A percentile compares a stretch with the other conserved stretches of the same genome.
These are phyloP conservation scores for Muricea muricata DNA, from an alignment of 92 coral and sea anemone species.

Conservation along the genomic window DNA sequence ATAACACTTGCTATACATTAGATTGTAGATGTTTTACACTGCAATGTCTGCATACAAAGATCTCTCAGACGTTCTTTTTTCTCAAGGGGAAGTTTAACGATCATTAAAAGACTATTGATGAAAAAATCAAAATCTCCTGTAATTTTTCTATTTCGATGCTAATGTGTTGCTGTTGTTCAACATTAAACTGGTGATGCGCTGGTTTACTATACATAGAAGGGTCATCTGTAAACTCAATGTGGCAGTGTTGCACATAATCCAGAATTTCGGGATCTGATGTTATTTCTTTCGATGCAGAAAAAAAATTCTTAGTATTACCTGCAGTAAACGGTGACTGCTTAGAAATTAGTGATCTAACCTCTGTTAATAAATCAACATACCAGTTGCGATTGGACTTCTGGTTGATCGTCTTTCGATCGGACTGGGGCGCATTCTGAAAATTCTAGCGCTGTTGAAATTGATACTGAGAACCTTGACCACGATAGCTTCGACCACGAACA, in stretches of 20 bases:
- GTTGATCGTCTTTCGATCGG: slow-evolving; percentile 47
- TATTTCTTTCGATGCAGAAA: slow-evolving; percentile 40
- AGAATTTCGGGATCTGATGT: slow-evolving; percentile 54
- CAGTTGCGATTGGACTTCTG: background rate
- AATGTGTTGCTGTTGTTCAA: slow-evolving; percentile 21
- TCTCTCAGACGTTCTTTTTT: too few species aligned
- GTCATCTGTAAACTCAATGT: slow-evolving; percentile 54
- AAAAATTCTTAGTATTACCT: slow-evolving; percentile 52
- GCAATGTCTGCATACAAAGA: background rate
- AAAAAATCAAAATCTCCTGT: slow-evolving; percentile 23
- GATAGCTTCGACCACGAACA: slow-evolving; percentile 16
- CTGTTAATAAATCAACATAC: slow-evolving; percentile 18
- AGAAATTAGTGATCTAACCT: slow-evolving; percentile 13
- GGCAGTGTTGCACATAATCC: slow-evolving; percentile 56
- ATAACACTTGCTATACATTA: background rate
- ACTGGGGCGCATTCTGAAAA: slow-evolving; percentile 47
- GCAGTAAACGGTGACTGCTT: slow-evolving; percentile 46
- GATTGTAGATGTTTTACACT: background rate
- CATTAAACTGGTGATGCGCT: slow-evolving; percentile 35
- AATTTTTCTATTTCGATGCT: slow-evolving; percentile 36
- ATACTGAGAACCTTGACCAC: slow-evolving; percentile 6
- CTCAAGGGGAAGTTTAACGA: background rate
- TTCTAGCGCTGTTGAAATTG: slow-evolving; percentile 8
- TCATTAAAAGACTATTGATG: background rate
- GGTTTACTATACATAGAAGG: slow-evolving; percentile 40